phyloP scores from a whole-genome alignment of 2,888 invertebrate species.

The Drosophila rellima region DNA sequence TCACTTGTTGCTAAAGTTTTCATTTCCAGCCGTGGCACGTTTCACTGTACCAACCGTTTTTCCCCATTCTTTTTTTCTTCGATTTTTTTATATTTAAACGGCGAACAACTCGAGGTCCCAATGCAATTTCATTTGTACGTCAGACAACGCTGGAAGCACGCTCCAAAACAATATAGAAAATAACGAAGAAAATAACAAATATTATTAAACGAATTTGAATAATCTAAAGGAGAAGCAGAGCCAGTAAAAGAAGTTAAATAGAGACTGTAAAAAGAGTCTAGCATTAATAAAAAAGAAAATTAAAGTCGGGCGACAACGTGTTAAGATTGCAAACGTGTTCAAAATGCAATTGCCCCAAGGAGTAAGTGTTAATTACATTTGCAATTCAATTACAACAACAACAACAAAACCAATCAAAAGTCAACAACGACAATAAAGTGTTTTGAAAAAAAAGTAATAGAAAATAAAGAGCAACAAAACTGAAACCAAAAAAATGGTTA shows the following conservation, averaged over 20 bases:
- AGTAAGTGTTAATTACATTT: slow-evolving; percentile 74
- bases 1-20: slow-evolving; percentile 25
- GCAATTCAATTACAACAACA: neutral
- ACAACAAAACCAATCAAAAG: neutral
- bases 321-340: slow-evolving; percentile 28
- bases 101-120: slow-evolving; percentile 46
- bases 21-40: slow-evolving; percentile 63
- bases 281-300: slow-evolving; percentile 1
- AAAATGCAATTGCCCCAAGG: slow-evolving; percentile 75
- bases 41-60: slow-evolving; percentile 59
- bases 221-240: neutral
- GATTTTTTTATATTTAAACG: slow-evolving; percentile 76
- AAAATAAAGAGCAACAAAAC: neutral
- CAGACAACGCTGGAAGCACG: slow-evolving; percentile 48
- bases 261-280: slow-evolving; percentile 4
- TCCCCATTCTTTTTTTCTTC: slow-evolving; percentile 52
- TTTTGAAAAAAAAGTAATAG: neutral
- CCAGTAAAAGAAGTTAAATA: neutral
- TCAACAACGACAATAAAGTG: neutral
- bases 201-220: slow-evolving; percentile 16
- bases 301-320: slow-evolving; percentile 29
- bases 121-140: slow-evolving; percentile 69
- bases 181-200: slow-evolving; percentile 3
- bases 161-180: neutral
- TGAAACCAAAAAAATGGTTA: neutral